Base-by-base conservation (phyloP, 2,113 vertebrate genomes). In the Suricata suricatta region DNA sequence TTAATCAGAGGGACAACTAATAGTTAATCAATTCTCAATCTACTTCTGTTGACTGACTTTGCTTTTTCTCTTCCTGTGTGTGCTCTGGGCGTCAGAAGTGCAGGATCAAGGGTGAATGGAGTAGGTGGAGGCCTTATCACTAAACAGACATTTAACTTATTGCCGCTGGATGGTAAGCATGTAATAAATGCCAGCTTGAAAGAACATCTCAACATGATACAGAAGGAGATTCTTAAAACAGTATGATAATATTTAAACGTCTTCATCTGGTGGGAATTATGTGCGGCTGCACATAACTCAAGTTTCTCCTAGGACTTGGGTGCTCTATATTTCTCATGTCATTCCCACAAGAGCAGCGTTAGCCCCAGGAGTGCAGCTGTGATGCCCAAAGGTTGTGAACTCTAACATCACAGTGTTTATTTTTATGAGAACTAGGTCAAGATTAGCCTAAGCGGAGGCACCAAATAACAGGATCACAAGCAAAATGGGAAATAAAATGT, bases 391-490 rank as follows among this genome's bases (percentile, higher is more conserved):
- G 52, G 35, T 74, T 81, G 38, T 72, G 81, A 96, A 93, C 86
- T 89, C 68, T 77, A 44, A 93, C 63, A 91, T 72, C 57, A 38
- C 19, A 13, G 27, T 60, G 63, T 86, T 97, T 84, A 86, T 85
- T 97, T 98, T 95, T 95, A 90, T 84, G 87, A 98, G 83, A 96
- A 96, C 90, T 69, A 68, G 68, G 63, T 94, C 72, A 95, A 95
- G 89, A 97, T 97, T 91, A 97, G 74, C 44, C 33, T 89, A 93
- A 95, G 82, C 92, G 85, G 57, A 95, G 74, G 52, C 84, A 95
- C 74, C 54, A 68, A 95, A 80, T 95, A 96, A 93, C 29, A 60
- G 87, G 93, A 85, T 97, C 92, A 94, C 21, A 95, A 95, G 89
- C 84, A 93, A 79, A 96, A 95, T 93, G 94, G 94, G 95, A 93